Evolutionary conservation across 2,797 vertebrate species (phyloP).

Genomic region (Tinamus major): DNA sequence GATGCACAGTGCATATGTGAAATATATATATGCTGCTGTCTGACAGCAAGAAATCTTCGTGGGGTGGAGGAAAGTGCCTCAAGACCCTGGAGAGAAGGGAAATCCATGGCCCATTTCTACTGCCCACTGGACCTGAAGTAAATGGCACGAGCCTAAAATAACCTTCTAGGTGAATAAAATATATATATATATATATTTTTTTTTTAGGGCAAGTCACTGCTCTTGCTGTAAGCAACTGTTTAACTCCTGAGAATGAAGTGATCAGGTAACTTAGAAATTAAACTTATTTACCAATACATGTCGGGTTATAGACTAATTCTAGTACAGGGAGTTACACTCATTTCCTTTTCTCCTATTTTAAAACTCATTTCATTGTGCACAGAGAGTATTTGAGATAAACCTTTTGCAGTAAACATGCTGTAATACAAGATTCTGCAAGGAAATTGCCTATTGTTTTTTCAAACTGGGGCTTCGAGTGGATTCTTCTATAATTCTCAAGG

Average conservation of each 20-base stretch:
- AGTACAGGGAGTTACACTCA: not conserved
- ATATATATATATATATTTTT: too few relatives aligned
- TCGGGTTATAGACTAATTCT: not conserved
- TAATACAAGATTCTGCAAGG: conserved; percentile 9
- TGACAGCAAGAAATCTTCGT: not conserved
- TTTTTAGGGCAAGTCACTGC: not conserved
- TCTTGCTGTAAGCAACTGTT: not conserved
- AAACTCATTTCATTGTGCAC: not conserved
- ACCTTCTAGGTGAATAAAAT: not conserved
- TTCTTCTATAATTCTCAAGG: conserved; percentile 34
- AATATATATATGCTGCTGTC: not conserved
- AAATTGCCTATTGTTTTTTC: not conserved
- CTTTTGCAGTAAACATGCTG: not conserved
- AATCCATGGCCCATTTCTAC: fast-evolving
- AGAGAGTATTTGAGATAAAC: not conserved
- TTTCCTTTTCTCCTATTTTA: conserved; percentile 32
- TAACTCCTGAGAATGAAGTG: not conserved
- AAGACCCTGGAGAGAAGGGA: too few relatives aligned
- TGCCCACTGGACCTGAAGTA: not conserved
- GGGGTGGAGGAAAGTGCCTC: not conserved
- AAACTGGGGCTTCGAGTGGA: conserved; percentile 5
- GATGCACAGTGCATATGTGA: not conserved
- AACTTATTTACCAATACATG: not conserved
- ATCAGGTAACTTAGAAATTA: not conserved
- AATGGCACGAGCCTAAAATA: not conserved